phyloP scores from a whole-genome alignment of 2,113 vertebrate genomes.

The Sebastes fasciatus region DNA sequence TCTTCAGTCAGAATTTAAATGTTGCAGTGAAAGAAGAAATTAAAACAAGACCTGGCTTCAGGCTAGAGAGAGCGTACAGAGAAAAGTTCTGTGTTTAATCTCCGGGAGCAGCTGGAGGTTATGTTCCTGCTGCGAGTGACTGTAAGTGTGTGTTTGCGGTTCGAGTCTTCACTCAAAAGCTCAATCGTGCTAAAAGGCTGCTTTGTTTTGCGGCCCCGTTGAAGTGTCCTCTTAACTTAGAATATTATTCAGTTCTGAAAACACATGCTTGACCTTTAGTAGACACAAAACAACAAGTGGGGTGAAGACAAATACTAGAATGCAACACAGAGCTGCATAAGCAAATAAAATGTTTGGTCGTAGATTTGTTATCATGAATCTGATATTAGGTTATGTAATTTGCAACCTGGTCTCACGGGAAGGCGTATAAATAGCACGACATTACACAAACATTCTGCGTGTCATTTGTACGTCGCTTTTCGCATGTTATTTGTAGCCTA shows the following conservation, averaged over 20 bases:
- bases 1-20: conserved; percentile 43
- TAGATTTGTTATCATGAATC: neutral
- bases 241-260: conserved; percentile 21
- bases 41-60: conserved; percentile 1
- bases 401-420: too few relatives aligned
- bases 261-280: conserved; percentile 27
- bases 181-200: conserved; percentile 2
- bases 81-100: conserved; percentile 7
- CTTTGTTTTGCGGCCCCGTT: neutral
- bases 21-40: neutral
- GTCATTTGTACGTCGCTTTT: too few relatives aligned
- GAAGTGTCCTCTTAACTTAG: conserved; percentile 5
- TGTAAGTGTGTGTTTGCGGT: neutral
- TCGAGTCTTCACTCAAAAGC: neutral
- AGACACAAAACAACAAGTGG: neutral
- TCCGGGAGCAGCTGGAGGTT: conserved; percentile 28
- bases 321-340: neutral
- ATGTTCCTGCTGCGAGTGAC: neutral
- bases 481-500: too few relatives aligned
- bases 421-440: too few relatives aligned
- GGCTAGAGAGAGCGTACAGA: conserved; percentile 7
- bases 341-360: too few relatives aligned
- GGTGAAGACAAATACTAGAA: neutral
- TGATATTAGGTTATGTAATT: neutral
- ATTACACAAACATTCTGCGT: too few relatives aligned